Percentiles rank a stretch among this genome's conserved stretches.
Conservation (phyloP, 2,113 vertebrate genomes). For the Lepisosteus oculatus region DNA sequence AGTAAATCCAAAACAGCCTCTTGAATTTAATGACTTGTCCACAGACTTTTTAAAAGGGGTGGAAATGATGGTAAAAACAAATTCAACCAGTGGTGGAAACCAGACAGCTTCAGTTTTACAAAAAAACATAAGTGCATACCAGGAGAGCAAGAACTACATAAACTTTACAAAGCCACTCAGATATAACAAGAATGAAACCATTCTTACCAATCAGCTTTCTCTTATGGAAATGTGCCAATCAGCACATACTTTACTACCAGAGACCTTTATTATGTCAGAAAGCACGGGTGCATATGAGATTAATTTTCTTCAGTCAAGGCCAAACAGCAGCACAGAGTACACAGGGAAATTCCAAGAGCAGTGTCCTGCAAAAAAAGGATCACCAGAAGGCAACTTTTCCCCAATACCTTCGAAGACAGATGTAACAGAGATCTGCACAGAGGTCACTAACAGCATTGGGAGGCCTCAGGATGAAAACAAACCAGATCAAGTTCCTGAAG, state of each 20-base stretch:
- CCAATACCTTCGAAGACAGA: background rate
- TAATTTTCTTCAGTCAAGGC: background rate
- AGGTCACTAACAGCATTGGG: background rate
- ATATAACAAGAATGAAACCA: background rate
- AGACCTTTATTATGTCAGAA: background rate
- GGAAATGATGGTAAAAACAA: background rate
- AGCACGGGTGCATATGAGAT: background rate
- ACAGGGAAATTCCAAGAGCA: background rate
- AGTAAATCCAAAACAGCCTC: slow-evolving; percentile 26
- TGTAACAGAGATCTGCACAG: background rate
- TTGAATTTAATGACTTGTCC: background rate
- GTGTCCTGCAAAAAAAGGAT: background rate
- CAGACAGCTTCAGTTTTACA: background rate
- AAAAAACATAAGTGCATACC: background rate
- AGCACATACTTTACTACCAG: background rate
- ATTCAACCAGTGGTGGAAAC: background rate
- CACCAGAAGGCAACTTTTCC: background rate
- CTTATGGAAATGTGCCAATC: background rate
- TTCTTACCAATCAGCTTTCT: background rate
- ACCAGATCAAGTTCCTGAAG: background rate
- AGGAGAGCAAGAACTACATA: slow-evolving; percentile 22
- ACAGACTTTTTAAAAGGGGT: slow-evolving; percentile 1
- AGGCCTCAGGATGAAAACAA: background rate
- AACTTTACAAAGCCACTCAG: slow-evolving; percentile 27
- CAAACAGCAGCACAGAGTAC: background rate